Evolutionary conservation across 2,797 vertebrate species (phyloP).

Genomic region (Chelmon rostratus): DNA sequence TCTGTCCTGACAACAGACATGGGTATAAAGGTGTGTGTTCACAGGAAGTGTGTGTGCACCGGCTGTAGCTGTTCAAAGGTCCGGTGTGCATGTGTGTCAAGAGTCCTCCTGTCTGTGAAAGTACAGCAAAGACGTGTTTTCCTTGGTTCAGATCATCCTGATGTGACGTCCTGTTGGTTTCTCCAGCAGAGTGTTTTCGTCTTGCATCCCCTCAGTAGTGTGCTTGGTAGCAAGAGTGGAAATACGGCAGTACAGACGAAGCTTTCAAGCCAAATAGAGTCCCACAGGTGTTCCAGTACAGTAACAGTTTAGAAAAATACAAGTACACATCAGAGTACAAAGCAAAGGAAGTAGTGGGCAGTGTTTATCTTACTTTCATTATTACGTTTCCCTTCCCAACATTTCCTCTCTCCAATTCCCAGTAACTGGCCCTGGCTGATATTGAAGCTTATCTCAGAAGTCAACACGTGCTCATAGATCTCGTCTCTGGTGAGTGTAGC

Average conservation of each 20-base stretch:
- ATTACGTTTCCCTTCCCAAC: slow-evolving; percentile 1
- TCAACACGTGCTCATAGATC: slow-evolving; percentile 19
- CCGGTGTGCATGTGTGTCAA: background rate
- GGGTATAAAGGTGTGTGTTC: slow-evolving; percentile 22
- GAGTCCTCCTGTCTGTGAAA: slow-evolving; percentile 37
- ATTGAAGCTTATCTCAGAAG: slow-evolving; percentile 31
- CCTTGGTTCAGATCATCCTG: slow-evolving; percentile 47
- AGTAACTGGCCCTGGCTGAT: slow-evolving; percentile 10
- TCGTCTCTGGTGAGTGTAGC: slow-evolving; percentile 6
- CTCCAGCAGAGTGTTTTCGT: slow-evolving; percentile 28
- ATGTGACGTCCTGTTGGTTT: slow-evolving; percentile 36
- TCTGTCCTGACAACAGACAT: slow-evolving; percentile 25
- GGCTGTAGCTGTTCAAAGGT: slow-evolving; percentile 19
- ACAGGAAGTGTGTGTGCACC: slow-evolving; percentile 45
- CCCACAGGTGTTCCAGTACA: slow-evolving; percentile 42
- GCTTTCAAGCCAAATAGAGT: slow-evolving; percentile 48
- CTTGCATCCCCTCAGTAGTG: slow-evolving; percentile 45
- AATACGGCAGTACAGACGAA: slow-evolving; percentile 42
- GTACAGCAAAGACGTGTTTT: slow-evolving; percentile 41
- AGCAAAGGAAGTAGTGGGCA: slow-evolving; percentile 48
- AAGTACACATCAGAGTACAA: slow-evolving; percentile 47
- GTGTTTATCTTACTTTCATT: slow-evolving; percentile 48
- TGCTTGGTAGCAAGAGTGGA: slow-evolving; percentile 56
- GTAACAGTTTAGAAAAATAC: slow-evolving; percentile 40
- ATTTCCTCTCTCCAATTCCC: slow-evolving; percentile 12